Evolutionary conservation across 2,113 vertebrate genomes (phyloP).

Genomic region (Ginglymostoma cirratum): DNA sequence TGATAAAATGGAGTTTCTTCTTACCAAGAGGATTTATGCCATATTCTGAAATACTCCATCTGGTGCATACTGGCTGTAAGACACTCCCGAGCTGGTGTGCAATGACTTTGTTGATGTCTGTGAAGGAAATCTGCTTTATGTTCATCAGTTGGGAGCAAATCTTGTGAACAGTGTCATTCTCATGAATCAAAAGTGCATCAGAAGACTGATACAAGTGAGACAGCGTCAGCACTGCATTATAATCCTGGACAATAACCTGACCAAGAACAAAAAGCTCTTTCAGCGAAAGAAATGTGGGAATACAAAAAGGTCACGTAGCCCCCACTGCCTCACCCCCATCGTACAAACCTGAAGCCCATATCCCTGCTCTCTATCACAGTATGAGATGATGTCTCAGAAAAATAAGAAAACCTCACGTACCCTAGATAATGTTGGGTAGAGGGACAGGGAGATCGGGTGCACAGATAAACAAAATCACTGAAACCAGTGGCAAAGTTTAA

Average conservation of each 20-base stretch:
- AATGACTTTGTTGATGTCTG: slow-evolving; percentile 77
- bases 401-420: no score
- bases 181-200: slow-evolving; percentile 86
- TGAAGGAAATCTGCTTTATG: slow-evolving; percentile 84
- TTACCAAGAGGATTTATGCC: slow-evolving; percentile 79
- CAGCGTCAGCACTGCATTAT: slow-evolving; percentile 86
- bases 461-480: no score
- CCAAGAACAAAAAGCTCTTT: not conserved
- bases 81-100: slow-evolving; percentile 84
- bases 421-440: no score
- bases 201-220: slow-evolving; percentile 81
- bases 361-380: no score
- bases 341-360: no score
- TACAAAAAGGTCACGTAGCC: not conserved
- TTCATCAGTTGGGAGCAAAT: slow-evolving; percentile 82
- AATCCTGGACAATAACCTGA: slow-evolving; percentile 95
- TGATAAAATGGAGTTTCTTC: not conserved
- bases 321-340: no score
- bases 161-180: slow-evolving; percentile 81
- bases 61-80: slow-evolving; percentile 72
- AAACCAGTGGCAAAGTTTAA: no score
- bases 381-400: no score
- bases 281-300: not conserved
- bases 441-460: no score
- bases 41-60: slow-evolving; percentile 53